Conservation (phyloP, 2,888 invertebrate species). For the Lissocephala sabroskyi region DNA sequence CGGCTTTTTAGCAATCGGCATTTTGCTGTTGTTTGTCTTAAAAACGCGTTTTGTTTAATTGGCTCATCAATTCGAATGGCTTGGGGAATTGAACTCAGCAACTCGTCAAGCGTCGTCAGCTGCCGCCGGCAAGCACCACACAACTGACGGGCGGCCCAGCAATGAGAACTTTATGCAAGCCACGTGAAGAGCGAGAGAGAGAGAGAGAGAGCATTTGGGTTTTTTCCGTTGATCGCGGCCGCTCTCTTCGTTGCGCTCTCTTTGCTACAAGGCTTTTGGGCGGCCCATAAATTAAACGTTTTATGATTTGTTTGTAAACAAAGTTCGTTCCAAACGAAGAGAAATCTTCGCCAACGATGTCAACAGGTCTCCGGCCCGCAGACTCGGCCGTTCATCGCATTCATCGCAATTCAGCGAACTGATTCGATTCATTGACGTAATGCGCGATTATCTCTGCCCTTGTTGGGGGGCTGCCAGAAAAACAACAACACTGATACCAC, state of each 20-base stretch:
- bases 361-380: too few species aligned
- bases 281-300: constrained; percentile 18
- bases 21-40: constrained; percentile 24
- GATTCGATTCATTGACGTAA: constrained; percentile 41
- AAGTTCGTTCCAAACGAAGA: too few species aligned
- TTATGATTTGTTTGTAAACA: constrained; percentile 40
- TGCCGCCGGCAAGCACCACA: neutral
- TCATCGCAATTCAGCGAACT: too few species aligned
- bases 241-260: constrained; percentile 15
- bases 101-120: neutral
- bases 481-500: constrained; percentile 23
- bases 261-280: too few species aligned
- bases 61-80: constrained; percentile 32
- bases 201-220: too few species aligned
- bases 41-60: constrained; percentile 29
- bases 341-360: too few species aligned
- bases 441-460: constrained; percentile 2
- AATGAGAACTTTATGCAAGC: too few species aligned
- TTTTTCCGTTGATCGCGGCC: too few species aligned
- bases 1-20: constrained; percentile 21
- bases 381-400: too few species aligned
- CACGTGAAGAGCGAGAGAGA: too few species aligned
- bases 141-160: neutral
- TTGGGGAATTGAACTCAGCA: too few species aligned
- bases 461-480: constrained; percentile 21